Percentiles rank a stretch among this genome's conserved stretches.
Conservation (phyloP, 2,113 vertebrate genomes). For the Cephalopholis sonnerati region DNA sequence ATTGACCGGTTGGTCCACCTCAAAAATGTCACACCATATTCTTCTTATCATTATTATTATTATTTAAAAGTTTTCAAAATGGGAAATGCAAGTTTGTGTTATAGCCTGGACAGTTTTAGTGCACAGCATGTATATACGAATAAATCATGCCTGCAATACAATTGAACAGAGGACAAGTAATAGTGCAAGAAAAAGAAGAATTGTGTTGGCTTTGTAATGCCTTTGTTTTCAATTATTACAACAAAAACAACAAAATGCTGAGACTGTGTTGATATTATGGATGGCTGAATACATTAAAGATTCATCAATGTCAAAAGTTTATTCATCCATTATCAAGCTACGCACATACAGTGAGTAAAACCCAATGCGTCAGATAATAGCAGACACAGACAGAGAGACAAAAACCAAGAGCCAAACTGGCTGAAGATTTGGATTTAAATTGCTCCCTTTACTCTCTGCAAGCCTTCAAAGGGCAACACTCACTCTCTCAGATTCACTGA, state of each 20-base stretch:
- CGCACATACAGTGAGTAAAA: not conserved
- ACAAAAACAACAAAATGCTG: not conserved
- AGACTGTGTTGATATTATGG: not conserved
- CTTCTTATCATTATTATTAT: not conserved
- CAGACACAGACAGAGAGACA: conserved; percentile 5
- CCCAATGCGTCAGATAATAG: conserved; percentile 5
- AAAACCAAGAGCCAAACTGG: conserved; percentile 12
- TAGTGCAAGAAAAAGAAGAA: not conserved
- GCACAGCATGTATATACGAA: not conserved
- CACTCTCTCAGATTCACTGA: conserved; percentile 30
- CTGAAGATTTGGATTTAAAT: conserved; percentile 46
- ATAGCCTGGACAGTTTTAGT: not conserved
- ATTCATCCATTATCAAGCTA: conserved; percentile 14
- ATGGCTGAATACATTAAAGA: conserved; percentile 27
- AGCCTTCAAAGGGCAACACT: conserved; percentile 26
- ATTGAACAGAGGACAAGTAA: not conserved
- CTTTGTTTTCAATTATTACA: conserved; percentile 7
- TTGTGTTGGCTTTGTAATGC: not conserved
- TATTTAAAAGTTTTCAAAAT: not conserved
- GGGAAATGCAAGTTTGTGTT: not conserved
- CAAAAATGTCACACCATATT: not conserved
- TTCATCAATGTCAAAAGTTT: conserved; percentile 9
- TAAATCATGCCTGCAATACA: not conserved
- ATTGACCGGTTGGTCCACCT: not conserved
- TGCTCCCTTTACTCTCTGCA: conserved; percentile 47